Base-by-base conservation (phyloP, 2,113 vertebrate genomes). In the Nettapus auritus region DNA sequence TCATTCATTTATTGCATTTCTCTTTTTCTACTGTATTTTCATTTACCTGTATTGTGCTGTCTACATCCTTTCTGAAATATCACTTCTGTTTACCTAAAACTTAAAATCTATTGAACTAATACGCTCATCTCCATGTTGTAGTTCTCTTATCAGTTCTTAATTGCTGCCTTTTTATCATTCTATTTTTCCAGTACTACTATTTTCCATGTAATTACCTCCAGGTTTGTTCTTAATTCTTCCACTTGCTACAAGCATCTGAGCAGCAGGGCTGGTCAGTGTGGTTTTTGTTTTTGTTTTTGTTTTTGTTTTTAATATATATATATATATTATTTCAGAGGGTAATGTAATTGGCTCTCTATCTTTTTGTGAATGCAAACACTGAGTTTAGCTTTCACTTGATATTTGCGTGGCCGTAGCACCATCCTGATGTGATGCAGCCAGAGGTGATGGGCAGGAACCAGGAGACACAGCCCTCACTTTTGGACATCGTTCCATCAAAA, bases 381-480 rank as follows among this genome's bases (percentile, higher is more conserved):
- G 1, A 2, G 63, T n/a, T 64, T 8, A 1, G 36, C 46, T 22
- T 59, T 69, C 53, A 22, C 26, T 1, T 48, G 9, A 2, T 11
- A 21, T 44, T 67, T 22, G 6, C n/a, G 50, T 31, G 11, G 33
- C 23, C 34, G 38, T 28, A 31, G 18, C 42, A 42, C 2, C 52
- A 25, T 2, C 28, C 33, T 60, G 60, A 40, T 23, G 34, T 46
- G 22, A 6, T 0, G 1, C 40, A 50, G 11, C 4, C 3, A 15
- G 25, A 84, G 40, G 21, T 2, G 38, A 22, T 18, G 21, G 53
- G 34, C 74, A 62, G 55, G 46, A 46, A 55, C 10, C 0, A 0
- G 6, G n/a, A 33, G 29, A n/a, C 1, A 13, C 23, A 0, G 1
- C 2, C 8, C 31, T 17, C 46, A 4, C 9, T 28, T 33, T 13